Conservation (phyloP, 2,888 invertebrate genomes). For the Leistus spinibarbis region DNA sequence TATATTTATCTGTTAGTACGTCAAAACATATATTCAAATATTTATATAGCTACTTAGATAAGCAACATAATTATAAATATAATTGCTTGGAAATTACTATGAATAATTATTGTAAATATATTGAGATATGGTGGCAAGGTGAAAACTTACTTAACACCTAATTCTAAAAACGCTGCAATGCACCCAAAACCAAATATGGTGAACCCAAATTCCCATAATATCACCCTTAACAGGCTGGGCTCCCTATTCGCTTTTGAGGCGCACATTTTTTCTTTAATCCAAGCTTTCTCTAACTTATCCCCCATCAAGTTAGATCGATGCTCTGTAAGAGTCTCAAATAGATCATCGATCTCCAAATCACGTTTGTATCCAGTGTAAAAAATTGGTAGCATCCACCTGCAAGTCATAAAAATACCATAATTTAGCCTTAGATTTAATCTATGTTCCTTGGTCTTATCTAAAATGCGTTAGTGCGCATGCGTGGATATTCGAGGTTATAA, state of each 20-base stretch:
- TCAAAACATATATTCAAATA: too few relatives aligned
- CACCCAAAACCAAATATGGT: slow-evolving; percentile 11
- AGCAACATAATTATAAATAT: too few relatives aligned
- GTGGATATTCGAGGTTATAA: too few relatives aligned
- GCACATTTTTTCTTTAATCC: slow-evolving; percentile 52
- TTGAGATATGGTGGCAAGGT: too few relatives aligned
- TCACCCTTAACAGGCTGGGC: slow-evolving; percentile 43
- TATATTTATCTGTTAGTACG: too few relatives aligned
- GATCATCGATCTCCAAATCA: slow-evolving; percentile 72
- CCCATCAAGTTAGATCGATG: slow-evolving; percentile 72
- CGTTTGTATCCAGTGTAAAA: slow-evolving; percentile 74
- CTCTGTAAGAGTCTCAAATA: slow-evolving; percentile 69
- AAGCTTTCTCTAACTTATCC: slow-evolving; percentile 66
- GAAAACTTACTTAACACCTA: slow-evolving; percentile 29
- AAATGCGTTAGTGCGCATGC: too few relatives aligned
- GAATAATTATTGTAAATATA: too few relatives aligned
- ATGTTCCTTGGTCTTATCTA: too few relatives aligned
- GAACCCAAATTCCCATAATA: slow-evolving; percentile 49
- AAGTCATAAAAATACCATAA: slow-evolving; percentile 43
- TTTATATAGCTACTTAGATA: too few relatives aligned
- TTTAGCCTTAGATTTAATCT: neutral
- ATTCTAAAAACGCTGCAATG: slow-evolving; percentile 23
- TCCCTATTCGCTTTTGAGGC: slow-evolving; percentile 52
- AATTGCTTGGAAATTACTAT: neutral
- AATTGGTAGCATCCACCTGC: slow-evolving; percentile 77